Evolutionary conservation across 1,140 invertebrate species (phyloP), one percentile per base, ranked within the genome.

Genomic region (Rhagoletis zephyria): DNA sequence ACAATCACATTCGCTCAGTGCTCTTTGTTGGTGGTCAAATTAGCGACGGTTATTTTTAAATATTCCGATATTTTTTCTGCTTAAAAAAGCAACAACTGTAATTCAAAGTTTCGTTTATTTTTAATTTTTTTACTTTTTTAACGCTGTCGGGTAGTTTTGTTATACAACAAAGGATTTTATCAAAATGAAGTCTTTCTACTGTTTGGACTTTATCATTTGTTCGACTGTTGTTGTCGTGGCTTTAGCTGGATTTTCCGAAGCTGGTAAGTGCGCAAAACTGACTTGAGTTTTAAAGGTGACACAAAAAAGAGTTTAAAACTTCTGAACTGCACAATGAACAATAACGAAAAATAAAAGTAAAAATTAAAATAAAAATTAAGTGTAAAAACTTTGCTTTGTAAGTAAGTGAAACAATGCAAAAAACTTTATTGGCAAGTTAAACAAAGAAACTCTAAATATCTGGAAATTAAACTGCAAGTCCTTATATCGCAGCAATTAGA

Each of bases 141-240:
- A 19, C 48, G 74, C 74, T 81, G 5, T 51, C 51, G 74, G 74
- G 48, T 48, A 70, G 42, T 56, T n/a, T 51, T 14, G 70, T 40
- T 16, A 87, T 42, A 85, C 60, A 63, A 60, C 48, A 88, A 87
- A 88, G 9, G 40, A 87, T 48, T 30, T 60, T 48, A 74, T 67
- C 60, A 88, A 87, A 81, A 92, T 92, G 91, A 92, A 91, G 87
- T 90, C 91, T 19, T 89, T 90, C 74, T 30, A 87, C 19, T 63
- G 88, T 87, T 86, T 90, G 51, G 81, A 89, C 61, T 40, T 88
- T 51, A 88, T 88, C 60, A 85, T 91, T 87, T 87, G 87, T 40
- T 89, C 87, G 30, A 87, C 87, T 40, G 85, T 92, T 9, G 48
- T 92, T 30, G 61, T 92, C 19, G 59, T 92, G 12, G 87, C 91